Evolutionary conservation across 2,888 invertebrate species (phyloP), one percentile per base, ranked within the genome.

Genomic region (Corbicula japonica): DNA sequence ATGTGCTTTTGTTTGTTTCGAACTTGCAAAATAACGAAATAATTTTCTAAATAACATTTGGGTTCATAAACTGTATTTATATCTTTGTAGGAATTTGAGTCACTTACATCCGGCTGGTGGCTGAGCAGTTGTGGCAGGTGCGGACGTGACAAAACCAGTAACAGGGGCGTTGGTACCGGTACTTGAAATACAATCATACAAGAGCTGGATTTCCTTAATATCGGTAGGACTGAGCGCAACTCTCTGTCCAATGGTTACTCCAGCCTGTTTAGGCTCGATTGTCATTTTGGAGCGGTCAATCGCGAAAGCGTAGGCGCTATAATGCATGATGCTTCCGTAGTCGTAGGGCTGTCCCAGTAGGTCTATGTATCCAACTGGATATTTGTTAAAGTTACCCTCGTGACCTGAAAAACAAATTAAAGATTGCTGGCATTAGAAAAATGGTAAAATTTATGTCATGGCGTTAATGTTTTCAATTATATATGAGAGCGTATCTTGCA

Each of bases 251-350:
- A 96, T 96, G 54, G 94, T 95, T 66, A 95, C 91, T 15, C 87
- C 88, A 8, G 76, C 80, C 73, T 93, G 90, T 83, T 91, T 91
- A 1, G 94, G 94, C 48, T 93, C 92, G 63, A 95, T 94, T 1
- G 95, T 95, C 28, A 94, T 92, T 84, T 92, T 91, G n/a, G 93
- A 93, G 50, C 87, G 78, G 85, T 95, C 94, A 26, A 92, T 92
- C 56, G 94, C 94, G 86, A 95, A 95, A 18, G 94, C 94, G 83
- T 94, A 91, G 15, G 93, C 92, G 79, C 94, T 93, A 88, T 97
- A 97, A 91, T 97, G 97, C 96, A 96, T 96, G 30, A 96, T 96
- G n/a, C 96, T 96, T 84, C 95, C 95, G 90, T 96, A 96, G 91
- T 97, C 96, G 89, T 97, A 97, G 79, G 96, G 96, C 46, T 81